phyloP scores from a whole-genome alignment of 2,888 invertebrate species.

The Meganola albula region DNA sequence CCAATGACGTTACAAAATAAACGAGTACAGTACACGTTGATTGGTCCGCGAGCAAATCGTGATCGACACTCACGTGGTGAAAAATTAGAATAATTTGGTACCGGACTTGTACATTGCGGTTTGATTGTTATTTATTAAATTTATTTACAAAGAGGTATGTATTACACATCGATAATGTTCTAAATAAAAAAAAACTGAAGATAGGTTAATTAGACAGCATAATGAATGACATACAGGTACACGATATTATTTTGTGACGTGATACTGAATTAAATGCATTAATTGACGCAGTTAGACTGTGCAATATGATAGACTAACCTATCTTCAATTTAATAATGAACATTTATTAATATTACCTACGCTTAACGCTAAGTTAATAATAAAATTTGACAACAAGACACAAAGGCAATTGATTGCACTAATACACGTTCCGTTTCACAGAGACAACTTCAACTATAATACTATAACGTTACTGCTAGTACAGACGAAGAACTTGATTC shows the following conservation, averaged over 20 bases:
- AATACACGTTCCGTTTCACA: constrained; percentile 43
- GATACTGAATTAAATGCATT: no score
- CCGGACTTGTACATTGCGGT: constrained; percentile 7
- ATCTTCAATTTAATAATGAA: no score
- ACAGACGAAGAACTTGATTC: no score
- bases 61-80: constrained; percentile 10
- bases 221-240: no score
- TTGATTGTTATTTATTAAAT: constrained; percentile 8
- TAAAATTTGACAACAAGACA: constrained; percentile 46
- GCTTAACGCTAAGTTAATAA: constrained; percentile 22
- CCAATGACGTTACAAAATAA: background rate
- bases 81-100: constrained; percentile 10
- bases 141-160: constrained; percentile 24
- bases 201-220: background rate
- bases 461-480: no score
- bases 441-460: constrained; percentile 38
- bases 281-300: no score
- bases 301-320: no score
- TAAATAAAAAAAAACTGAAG: constrained; percentile 29
- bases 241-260: no score
- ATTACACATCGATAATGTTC: no score
- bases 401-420: constrained; percentile 57
- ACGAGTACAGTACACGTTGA: constrained; percentile 1
- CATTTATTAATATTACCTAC: constrained; percentile 16
- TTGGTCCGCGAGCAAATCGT: constrained; percentile 1